These are phyloP conservation scores for Sycobia sp. DNA, from an alignment of 1,140 invertebrate species.

Conservation along the genomic window DNA sequence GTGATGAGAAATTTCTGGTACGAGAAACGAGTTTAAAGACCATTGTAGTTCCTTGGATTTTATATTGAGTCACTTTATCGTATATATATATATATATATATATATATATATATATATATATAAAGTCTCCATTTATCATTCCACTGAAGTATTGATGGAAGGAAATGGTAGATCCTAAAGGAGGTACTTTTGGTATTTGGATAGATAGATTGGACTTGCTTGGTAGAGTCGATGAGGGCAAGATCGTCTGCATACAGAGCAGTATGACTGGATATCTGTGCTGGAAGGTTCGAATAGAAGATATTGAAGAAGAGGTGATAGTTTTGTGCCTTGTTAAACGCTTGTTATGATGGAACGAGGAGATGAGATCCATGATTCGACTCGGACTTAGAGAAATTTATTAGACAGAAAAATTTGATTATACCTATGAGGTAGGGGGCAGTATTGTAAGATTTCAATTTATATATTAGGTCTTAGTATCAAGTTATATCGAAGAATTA, in stretches of 20 bases:
- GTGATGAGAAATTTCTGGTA: not conserved
- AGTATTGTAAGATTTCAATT: slow-evolving; percentile 22
- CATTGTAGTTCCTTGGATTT: too few species aligned
- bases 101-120: too few species aligned
- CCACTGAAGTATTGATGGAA: not conserved
- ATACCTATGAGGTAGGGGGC: slow-evolving; percentile 25
- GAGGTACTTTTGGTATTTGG: not conserved
- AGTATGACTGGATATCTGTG: too few species aligned
- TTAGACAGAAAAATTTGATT: slow-evolving; percentile 22
- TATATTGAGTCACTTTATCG: too few species aligned
- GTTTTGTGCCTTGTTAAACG: slow-evolving; percentile 13
- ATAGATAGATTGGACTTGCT: not conserved
- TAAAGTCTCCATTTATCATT: too few species aligned
- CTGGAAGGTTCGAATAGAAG: too few species aligned
- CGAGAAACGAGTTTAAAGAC: slow-evolving; percentile 18
- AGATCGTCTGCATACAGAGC: too few species aligned
- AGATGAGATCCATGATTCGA: not conserved
- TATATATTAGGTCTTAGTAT: too few species aligned
- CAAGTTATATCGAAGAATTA: too few species aligned
- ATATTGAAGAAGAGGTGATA: slow-evolving; percentile 2
- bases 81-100: too few species aligned
- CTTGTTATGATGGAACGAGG: too few species aligned
- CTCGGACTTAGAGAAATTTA: not conserved
- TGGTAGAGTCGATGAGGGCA: not conserved
- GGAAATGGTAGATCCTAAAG: not conserved